Evolutionary conservation across 2,797 vertebrate genomes (phyloP).

Genomic region (Pantherophis alleghaniensis): DNA sequence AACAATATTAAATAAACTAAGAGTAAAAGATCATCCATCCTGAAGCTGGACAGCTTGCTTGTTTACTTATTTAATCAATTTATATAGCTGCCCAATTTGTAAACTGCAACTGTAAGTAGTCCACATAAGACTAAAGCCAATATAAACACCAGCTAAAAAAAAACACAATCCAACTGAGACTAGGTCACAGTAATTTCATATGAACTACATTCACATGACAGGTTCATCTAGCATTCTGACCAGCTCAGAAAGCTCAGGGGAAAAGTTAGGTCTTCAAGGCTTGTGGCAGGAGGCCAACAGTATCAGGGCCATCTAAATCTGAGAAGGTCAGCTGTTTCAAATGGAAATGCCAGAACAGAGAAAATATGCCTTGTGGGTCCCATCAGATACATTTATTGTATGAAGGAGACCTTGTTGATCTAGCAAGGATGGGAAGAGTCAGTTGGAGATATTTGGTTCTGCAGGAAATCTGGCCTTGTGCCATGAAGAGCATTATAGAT

Average conservation of each 20-base stretch:
- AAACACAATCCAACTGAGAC: neutral
- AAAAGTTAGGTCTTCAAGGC: neutral
- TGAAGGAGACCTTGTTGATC: neutral
- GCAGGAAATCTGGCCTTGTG: neutral
- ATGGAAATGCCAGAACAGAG: neutral
- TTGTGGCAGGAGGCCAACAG: neutral
- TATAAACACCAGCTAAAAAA: neutral
- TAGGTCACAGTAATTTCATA: neutral
- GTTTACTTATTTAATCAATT: neutral
- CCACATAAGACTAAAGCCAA: neutral
- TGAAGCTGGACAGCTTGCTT: neutral
- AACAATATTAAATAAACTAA: neutral
- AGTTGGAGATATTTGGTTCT: neutral
- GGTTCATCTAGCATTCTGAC: neutral
- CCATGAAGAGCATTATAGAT: neutral
- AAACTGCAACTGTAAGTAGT: neutral
- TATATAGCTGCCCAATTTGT: neutral
- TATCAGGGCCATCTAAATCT: neutral
- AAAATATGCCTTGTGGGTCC: neutral
- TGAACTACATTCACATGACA: neutral
- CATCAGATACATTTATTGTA: neutral
- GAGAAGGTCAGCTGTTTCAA: neutral
- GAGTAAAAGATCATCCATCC: neutral
- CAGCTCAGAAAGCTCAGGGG: neutral
- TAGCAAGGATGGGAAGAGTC: neutral